A percentile compares a stretch with the other conserved stretches of the same genome.
phyloP scores from a whole-genome alignment of 1,140 invertebrate genomes.

The Hormaphis cornu region DNA sequence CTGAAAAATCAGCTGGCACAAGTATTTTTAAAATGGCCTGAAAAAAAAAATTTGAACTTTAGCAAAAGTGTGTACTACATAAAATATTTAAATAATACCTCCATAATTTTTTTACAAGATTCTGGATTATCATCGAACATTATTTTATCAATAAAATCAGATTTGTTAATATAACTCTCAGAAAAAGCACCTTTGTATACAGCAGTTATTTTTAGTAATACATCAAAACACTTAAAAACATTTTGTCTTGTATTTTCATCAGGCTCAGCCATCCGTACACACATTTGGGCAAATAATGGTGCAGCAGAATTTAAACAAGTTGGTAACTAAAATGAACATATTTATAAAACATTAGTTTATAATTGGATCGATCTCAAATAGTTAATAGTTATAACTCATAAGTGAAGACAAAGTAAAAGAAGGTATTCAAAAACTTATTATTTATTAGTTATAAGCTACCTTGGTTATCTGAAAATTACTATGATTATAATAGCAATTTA shows the following conservation, averaged over 20 bases:
- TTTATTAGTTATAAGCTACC: not conserved
- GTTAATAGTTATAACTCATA: no score
- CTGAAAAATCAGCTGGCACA: not conserved
- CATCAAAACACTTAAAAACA: conserved; percentile 6
- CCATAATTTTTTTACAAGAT: not conserved
- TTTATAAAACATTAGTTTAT: not conserved
- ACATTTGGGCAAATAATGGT: conserved; percentile 7
- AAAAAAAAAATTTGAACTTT: not conserved
- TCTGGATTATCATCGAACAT: not conserved
- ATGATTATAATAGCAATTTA: conserved; percentile 22
- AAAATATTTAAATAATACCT: not conserved
- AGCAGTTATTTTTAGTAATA: conserved; percentile 12
- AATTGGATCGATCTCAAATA: no score
- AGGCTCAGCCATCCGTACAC: conserved; percentile 3
- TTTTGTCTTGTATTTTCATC: conserved; percentile 3
- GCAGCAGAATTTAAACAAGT: conserved; percentile 9
- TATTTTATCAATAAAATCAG: conserved; percentile 9
- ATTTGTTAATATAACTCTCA: conserved; percentile 14
- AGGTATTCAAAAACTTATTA: no score
- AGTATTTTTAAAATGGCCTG: conserved; percentile 16
- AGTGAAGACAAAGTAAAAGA: no score
- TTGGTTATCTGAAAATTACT: conserved; percentile 25
- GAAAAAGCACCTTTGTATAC: conserved; percentile 19
- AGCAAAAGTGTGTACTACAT: not conserved
- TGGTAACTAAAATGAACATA: not conserved